Base-by-base conservation (phyloP, 2,113 vertebrate species). In the Rhegmatorhina hoffmannsi region DNA sequence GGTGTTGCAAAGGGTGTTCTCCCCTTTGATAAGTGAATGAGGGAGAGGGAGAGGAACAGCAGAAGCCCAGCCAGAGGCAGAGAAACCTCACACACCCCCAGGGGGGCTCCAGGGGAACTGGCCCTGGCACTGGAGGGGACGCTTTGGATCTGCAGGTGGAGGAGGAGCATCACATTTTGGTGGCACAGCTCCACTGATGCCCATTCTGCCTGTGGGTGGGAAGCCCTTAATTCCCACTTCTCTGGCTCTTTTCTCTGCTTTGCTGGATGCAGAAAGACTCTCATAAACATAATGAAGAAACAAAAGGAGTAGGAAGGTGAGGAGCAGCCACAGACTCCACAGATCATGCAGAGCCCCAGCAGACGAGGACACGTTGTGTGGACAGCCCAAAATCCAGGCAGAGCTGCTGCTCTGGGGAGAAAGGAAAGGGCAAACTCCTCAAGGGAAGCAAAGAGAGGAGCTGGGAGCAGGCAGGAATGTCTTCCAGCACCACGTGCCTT, bases 401-500 rank as follows among this genome's bases (percentile, higher is more conserved):
- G 72, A 80, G 62, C 50, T 92, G 50, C 81, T 87, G 67, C 29
- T 69, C 31, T 1, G 43, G 75, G 34, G 66, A 84, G 92, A 92
- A 84, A 78, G 80, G 64, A 88, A 84, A 77, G 46, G 69, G 72
- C 44, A 17, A 20, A 59, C 1, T 83, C 86, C 90, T 72, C 72
- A 62, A 78, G 84, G 92, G 86, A 95, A 94, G 36, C 49, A 92
- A 75, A 92, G 62, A 89, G 94, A 96, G 7, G 43, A 94, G 93
- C 95, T 95, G 86, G 83, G 75, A 92, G 90, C 90, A 92, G 92
- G 86, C 92, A 92, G 86, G 92, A 96, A 92, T 96, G 93, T 96
- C 91, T 96, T 93, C 86, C 95, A 93, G 95, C 89, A 90, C 96
- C 82, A 92, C 87, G 88, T 91, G 90, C 92, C 91, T 96, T 92